Evolutionary conservation across 2,888 invertebrate genomes (phyloP).

Genomic region (Fragum whitleyi): DNA sequence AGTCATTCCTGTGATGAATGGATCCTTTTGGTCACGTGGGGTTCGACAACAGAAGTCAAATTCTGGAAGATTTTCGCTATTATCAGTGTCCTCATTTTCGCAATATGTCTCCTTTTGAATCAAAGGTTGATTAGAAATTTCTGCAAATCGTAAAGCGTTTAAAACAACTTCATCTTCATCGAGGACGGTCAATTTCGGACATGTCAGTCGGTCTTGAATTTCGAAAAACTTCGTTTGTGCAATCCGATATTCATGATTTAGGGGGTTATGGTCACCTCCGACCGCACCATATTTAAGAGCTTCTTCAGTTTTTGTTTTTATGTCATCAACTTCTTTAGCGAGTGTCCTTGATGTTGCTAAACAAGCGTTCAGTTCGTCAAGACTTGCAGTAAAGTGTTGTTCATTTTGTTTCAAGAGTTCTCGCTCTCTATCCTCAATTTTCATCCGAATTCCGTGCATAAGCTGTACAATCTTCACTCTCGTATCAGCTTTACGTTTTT

Average conservation of each 20-base stretch:
- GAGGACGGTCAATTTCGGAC: neutral
- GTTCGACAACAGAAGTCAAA: constrained; percentile 6
- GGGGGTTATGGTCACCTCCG: neutral
- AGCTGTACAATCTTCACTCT: neutral
- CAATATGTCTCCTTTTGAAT: neutral
- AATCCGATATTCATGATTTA: neutral
- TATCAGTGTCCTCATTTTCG: neutral
- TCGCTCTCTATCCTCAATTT: neutral
- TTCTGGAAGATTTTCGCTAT: neutral
- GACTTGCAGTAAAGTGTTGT: too few species aligned
- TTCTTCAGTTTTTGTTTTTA: neutral
- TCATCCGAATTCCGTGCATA: neutral
- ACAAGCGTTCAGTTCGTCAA: neutral
- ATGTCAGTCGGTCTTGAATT: neutral
- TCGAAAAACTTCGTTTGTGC: neutral
- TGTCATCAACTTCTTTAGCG: neutral
- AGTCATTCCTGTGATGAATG: constrained; percentile 21
- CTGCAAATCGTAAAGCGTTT: neutral
- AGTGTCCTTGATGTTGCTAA: neutral
- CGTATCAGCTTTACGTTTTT: neutral
- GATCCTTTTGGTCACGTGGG: neutral
- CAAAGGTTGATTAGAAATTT: neutral
- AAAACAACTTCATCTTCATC: neutral
- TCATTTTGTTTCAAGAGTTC: neutral
- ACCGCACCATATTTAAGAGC: neutral